Evolutionary conservation across 2,888 invertebrate genomes (phyloP), one percentile per base, ranked within the genome.

Genomic region (Odontocolon sp.): DNA sequence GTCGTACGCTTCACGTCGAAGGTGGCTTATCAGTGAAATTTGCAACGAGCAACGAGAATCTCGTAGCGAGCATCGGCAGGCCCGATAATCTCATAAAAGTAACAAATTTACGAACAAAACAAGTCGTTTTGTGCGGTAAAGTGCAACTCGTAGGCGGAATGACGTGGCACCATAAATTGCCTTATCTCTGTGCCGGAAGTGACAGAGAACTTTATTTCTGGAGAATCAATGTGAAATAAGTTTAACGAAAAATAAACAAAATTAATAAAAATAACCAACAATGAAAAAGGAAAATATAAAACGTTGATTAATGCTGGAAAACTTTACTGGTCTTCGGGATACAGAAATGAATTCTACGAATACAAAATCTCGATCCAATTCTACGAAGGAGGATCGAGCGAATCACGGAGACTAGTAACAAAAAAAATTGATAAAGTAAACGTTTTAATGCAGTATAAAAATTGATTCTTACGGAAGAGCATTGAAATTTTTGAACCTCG

Each of bases 11-110:
- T 6, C 94, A 95, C 83, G 92, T 93, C 23, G 94, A 94, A 86
- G 93, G 94, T 45, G 94, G 94, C 0, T 91, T 92, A 9, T 83
- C 90, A 36, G 91, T 95, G 2, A 92, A 92, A 73, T 94, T 94
- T 89, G 93, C 93, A 6, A 93, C 93, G 3, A 91, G 92, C 78
- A 93, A 93, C 59, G 94, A 94, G 79, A 90, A 92, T 79, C 91
- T 95, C 0, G 89, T 95, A 14, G 95, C 95, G 0, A 94, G 93
- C 26, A 91, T 94, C 52, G 95, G 95, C 6, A 91, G 93, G 54
- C 93, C 95, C 0, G 94, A 94, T 78, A 92, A 93, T 72, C 92
- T 93, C 18, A 87, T 96, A 3, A 95, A 94, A 90, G 92, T 95
- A 0, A 92, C 92, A 45, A 92, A 92, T 83, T 91, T 92, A 54